These are phyloP conservation scores for Epizoanthus fatuus DNA, from an alignment of 92 coral and sea anemone species.

Conservation along the genomic window DNA sequence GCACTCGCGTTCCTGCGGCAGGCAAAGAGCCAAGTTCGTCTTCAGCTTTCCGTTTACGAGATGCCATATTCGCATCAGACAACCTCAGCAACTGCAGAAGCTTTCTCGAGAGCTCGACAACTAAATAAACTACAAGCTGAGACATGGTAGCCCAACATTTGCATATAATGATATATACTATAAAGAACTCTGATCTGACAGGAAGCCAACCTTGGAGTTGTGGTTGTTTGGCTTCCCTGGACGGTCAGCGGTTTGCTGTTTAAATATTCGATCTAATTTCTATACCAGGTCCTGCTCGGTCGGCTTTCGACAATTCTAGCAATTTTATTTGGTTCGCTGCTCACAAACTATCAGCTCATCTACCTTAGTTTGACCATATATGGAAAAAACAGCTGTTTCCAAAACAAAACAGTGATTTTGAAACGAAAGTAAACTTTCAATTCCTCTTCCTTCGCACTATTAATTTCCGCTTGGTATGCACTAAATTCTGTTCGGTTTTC, in stretches of 20 bases:
- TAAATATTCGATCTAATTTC: background rate
- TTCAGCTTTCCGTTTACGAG: slow-evolving; percentile 59
- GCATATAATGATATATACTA: background rate
- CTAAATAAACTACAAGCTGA: slow-evolving; percentile 84
- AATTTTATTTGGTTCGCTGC: too few relatives aligned
- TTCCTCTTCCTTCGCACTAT: too few relatives aligned
- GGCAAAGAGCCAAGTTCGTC: slow-evolving; percentile 37
- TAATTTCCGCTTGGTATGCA: too few relatives aligned
- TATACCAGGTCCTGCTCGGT: slow-evolving; percentile 13
- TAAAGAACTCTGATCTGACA: background rate
- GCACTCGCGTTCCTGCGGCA: slow-evolving; percentile 62
- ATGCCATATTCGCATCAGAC: slow-evolving; percentile 26
- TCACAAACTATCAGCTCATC: too few relatives aligned
- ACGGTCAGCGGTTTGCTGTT: slow-evolving; percentile 23
- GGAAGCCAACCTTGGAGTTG: too few relatives aligned
- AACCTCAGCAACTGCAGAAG: slow-evolving; percentile 57
- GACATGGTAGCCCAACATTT: slow-evolving; percentile 59
- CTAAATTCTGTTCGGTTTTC: too few relatives aligned
- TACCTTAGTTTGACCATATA: too few relatives aligned
- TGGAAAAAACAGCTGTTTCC: too few relatives aligned
- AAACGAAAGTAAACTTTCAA: too few relatives aligned
- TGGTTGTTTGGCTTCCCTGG: too few relatives aligned
- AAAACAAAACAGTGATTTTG: too few relatives aligned
- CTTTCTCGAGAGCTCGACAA: slow-evolving; percentile 85
- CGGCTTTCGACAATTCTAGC: background rate